Base-by-base conservation (phyloP, 1,140 invertebrate species). In the Drosophila arizonae region DNA sequence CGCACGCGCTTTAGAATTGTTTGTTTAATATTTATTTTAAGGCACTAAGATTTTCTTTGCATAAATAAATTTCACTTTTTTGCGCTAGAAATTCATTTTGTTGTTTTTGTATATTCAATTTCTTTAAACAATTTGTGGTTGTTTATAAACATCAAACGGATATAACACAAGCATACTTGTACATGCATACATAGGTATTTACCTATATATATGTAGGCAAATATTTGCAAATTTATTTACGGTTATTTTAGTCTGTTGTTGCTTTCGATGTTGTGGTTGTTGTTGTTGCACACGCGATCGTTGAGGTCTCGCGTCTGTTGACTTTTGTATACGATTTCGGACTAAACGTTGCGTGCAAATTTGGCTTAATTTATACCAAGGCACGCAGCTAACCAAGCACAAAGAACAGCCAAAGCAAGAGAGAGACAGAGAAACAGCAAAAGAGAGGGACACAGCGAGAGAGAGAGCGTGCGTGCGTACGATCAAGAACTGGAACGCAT, bases 281-380 rank as follows among this genome's bases (percentile, higher is more conserved):
- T 26, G 1, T 36, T 57, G n/a, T 50, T 45, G 30, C 26, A 58
- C 57, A 50, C 45, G 54, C 61, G 65, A 79, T 72, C 60, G 63
- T 10, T 43, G 43, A 51, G 13, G 43, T 26, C 61, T 41, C 77
- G 70, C 80, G 80, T 75, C 76, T 71, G 76, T 68, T 60, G 57
- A 48, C 67, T 77, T 72, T 66, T 65, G 61, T 74, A 67, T 63
- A 45, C 76, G 51, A 69, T 82, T 82, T 90, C 81, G 76, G 68
- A 90, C 86, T 90, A 90, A 90, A 72, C 81, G 79, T 39, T 90
- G 86, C 81, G 79, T 74, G 74, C 71, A 61, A 76, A 80, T 80
- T 90, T 86, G 73, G 69, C 74, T 71, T 75, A 54, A 77, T 90
- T 90, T 90, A 90, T 90, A 90, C 76, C 81, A 78, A 79, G 39